Conservation (phyloP, 2,797 vertebrate genomes). For the Acomys russatus region DNA sequence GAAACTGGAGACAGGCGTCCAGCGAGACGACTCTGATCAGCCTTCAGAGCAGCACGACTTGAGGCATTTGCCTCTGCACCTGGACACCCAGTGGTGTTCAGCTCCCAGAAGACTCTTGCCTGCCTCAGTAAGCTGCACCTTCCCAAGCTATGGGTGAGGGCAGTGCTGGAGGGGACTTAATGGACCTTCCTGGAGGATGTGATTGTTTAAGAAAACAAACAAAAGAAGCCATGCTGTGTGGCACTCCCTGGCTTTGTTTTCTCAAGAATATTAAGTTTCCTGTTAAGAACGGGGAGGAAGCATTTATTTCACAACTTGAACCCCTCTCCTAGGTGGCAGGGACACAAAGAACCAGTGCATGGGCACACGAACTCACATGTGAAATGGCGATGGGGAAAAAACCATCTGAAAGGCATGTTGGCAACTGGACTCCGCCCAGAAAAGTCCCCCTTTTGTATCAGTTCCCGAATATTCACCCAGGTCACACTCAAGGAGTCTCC, state of each 20-base stretch:
- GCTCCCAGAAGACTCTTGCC: background rate
- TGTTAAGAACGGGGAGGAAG: background rate
- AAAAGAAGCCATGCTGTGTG: background rate
- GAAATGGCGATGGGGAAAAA: background rate
- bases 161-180: background rate
- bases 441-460: conserved; percentile 62
- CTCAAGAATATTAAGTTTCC: conserved; percentile 20
- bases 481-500: conserved; percentile 66
- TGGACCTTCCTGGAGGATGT: background rate
- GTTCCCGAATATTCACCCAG: conserved; percentile 66
- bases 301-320: background rate
- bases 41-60: background rate
- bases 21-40: background rate
- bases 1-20: background rate
- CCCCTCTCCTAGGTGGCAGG: background rate
- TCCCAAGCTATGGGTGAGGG: background rate
- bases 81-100: background rate
- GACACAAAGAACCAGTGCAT: background rate
- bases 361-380: background rate
- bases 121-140: too few relatives aligned
- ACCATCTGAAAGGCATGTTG: background rate
- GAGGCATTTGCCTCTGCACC: background rate
- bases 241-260: conserved; percentile 12
- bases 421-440: conserved; percentile 20
- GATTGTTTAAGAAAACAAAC: background rate